Evolutionary conservation across 1,140 invertebrate genomes (phyloP), one percentile per base, ranked within the genome.

Genomic region (Melitaea cinxia): DNA sequence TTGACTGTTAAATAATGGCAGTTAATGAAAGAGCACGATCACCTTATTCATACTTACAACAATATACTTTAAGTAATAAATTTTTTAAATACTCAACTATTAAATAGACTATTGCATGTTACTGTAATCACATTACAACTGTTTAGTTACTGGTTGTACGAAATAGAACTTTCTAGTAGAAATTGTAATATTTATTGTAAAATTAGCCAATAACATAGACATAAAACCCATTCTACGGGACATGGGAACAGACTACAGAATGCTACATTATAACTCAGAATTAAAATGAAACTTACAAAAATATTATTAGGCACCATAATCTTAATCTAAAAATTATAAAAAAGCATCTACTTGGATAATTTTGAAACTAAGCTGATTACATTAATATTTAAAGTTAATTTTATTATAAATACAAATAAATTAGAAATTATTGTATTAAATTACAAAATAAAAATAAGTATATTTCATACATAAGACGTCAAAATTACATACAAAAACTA

Each of bases 21-120:
- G 19, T 30, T 2, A 17, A 58, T 23, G 17, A 47, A 58, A 24
- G 17, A 15, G 56, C 37, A 37, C 39, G 57, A 59, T 35, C 21
- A 9, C 55, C 35, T 49, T 49, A 37, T 47, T 73, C 75, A 70
- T 78, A 75, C 78, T 85, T 87, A 88, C 74, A 85, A 83, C 74
- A 82, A 86, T 80, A 85, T 82, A 86, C 78, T 86, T 85, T 82
- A 81, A 83, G 80, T 83, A 83, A 83, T 85, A 87, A 83, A 82
- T 72, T 85, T 84, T n/a, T 84, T 85, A 75, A 82, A 85, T 79
- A 75, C 72, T 82, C 80, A 88, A 88, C 83, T 88, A 84, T 82
- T 58, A 71, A 70, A 82, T 84, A 85, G 59, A 81, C 77, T 82
- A 83, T 86, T 85, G 80, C 75, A 77, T 83, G 73, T 76, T 70